Conservation (phyloP, 2,113 vertebrate species). For the Aspiorhynchus laticeps region DNA sequence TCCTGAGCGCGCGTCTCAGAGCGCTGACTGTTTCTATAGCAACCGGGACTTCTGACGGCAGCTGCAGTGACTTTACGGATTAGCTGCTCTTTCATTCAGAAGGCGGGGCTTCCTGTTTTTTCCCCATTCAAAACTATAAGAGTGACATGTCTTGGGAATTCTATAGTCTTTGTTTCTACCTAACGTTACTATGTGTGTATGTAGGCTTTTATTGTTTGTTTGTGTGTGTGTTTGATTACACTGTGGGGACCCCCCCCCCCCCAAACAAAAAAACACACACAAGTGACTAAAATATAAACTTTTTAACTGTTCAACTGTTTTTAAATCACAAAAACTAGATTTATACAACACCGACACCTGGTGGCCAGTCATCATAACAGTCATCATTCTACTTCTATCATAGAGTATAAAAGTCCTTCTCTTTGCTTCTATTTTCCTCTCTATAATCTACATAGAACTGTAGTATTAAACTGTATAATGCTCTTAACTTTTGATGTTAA, state of each 20-base stretch:
- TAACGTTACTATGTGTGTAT: no score
- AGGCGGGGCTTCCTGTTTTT: no score
- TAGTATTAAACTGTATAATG: background rate
- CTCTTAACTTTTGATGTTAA: background rate
- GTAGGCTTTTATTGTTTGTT: background rate
- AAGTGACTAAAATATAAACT: background rate
- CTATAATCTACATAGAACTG: background rate
- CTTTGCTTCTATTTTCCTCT: background rate
- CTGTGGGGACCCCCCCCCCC: background rate
- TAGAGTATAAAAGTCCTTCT: no score
- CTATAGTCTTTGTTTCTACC: no score
- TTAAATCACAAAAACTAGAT: background rate
- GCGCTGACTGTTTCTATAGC: no score
- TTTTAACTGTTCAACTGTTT: background rate
- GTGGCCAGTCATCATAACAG: background rate
- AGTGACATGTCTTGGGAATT: no score
- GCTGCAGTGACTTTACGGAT: no score
- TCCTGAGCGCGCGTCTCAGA: no score
- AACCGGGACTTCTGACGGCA: no score
- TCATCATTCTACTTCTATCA: background rate
- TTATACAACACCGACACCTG: slow-evolving; percentile 4
- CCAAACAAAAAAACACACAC: no score
- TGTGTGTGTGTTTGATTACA: background rate
- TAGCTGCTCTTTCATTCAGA: no score
- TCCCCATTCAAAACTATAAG: no score